These are phyloP conservation scores for Hippoglossus stenolepis DNA, from an alignment of 2,113 vertebrate genomes.

Conservation along the genomic window DNA sequence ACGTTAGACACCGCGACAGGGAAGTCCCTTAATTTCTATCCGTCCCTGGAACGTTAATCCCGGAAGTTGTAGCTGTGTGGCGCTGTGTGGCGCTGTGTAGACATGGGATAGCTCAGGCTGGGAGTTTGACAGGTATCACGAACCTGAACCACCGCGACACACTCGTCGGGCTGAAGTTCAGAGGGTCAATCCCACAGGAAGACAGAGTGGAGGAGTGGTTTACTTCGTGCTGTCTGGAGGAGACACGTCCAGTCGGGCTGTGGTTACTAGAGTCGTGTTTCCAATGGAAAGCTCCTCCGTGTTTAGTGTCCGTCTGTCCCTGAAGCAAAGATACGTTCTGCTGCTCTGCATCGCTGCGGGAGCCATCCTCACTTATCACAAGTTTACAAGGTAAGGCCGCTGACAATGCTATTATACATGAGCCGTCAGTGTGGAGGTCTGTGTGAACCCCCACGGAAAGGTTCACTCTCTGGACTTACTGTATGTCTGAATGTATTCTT, in stretches of 20 bases:
- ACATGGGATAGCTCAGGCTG: too few relatives aligned
- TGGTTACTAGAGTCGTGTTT: background rate
- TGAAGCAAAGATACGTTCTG: constrained; percentile 48
- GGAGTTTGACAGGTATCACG: too few relatives aligned
- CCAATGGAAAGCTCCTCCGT: constrained; percentile 33
- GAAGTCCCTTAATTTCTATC: too few relatives aligned
- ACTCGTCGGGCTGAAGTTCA: too few relatives aligned
- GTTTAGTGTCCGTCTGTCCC: constrained; percentile 37
- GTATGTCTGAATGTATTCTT: too few relatives aligned
- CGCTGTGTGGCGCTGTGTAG: too few relatives aligned
- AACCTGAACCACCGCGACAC: too few relatives aligned
- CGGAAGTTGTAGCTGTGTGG: background rate
- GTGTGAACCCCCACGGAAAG: too few relatives aligned
- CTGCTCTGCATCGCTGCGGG: constrained; percentile 42
- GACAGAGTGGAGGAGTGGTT: background rate
- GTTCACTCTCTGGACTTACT: too few relatives aligned
- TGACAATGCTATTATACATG: too few relatives aligned
- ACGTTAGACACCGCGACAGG: background rate
- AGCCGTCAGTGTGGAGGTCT: too few relatives aligned
- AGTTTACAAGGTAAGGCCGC: constrained; percentile 45
- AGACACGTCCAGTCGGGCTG: background rate
- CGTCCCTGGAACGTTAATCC: background rate
- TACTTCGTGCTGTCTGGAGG: background rate
- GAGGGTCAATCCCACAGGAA: too few relatives aligned
- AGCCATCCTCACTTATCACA: constrained; percentile 14